phyloP scores from a whole-genome alignment of 2,888 invertebrate genomes.

The Melanostoma scalare region DNA sequence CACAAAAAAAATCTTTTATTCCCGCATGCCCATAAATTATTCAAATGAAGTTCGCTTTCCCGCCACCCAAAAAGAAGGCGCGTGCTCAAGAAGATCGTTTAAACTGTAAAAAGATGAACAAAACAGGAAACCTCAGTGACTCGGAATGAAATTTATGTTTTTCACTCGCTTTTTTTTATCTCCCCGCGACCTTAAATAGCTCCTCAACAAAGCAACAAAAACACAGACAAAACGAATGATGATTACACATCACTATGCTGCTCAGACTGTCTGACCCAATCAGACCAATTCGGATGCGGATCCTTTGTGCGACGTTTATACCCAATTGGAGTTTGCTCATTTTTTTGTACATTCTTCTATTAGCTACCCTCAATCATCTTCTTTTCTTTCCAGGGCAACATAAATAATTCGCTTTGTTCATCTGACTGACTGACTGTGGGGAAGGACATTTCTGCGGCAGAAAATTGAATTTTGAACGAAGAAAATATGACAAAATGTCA shows the following conservation, averaged over 20 bases:
- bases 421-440: background rate
- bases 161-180: conserved; percentile 36
- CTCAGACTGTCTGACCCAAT: conserved; percentile 60
- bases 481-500: conserved; percentile 70
- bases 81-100: conserved; percentile 9
- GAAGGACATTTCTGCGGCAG: conserved; percentile 44
- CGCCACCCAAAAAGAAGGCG: conserved; percentile 18
- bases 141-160: conserved; percentile 68
- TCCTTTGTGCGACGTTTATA: conserved; percentile 65
- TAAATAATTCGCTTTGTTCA: conserved; percentile 70
- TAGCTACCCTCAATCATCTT: background rate
- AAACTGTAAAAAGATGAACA: conserved; percentile 36
- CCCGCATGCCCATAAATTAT: conserved; percentile 73
- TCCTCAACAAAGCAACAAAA: conserved; percentile 3
- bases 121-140: conserved; percentile 71
- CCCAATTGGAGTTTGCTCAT: conserved; percentile 53
- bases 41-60: conserved; percentile 68
- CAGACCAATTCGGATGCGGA: conserved; percentile 60
- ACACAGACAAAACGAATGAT: conserved; percentile 31
- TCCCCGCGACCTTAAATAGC: conserved; percentile 14
- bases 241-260: conserved; percentile 63
- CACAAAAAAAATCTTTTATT: conserved; percentile 58
- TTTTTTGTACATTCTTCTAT: background rate
- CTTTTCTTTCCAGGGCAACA: conserved; percentile 14
- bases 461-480: conserved; percentile 68